Conservation (phyloP, 2,888 invertebrate species). For the Polyploca ridens region DNA sequence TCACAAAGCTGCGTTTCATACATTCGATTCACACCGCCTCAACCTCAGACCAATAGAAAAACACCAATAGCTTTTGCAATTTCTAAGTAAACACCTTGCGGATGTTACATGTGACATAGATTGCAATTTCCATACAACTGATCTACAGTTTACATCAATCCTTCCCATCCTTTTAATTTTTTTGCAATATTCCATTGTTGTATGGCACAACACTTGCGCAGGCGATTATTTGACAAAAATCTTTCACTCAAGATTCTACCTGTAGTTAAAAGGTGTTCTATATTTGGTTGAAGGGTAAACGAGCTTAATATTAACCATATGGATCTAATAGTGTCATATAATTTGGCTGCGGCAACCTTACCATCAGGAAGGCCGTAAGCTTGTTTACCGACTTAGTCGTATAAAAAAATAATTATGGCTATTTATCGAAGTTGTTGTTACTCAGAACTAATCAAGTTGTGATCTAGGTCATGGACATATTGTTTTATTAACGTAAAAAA, state of each 20-base stretch:
- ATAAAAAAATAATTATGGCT: too few relatives aligned
- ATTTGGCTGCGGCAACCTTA: too few relatives aligned
- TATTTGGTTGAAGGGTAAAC: slow-evolving; percentile 49
- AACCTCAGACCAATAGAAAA: too few relatives aligned
- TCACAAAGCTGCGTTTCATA: too few relatives aligned
- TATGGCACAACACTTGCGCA: slow-evolving; percentile 64
- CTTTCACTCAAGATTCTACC: slow-evolving; percentile 58
- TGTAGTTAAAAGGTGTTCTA: slow-evolving; percentile 58
- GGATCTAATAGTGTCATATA: too few relatives aligned
- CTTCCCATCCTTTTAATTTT: slow-evolving; percentile 54
- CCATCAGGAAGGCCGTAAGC: too few relatives aligned
- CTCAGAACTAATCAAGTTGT: too few relatives aligned
- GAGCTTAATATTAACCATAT: slow-evolving; percentile 20
- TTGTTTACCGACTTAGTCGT: too few relatives aligned
- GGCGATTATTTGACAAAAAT: slow-evolving; percentile 73
- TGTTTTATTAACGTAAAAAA: too few relatives aligned
- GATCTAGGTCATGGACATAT: too few relatives aligned
- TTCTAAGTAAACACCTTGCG: slow-evolving; percentile 51
- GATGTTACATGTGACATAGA: slow-evolving; percentile 41
- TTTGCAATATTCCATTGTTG: slow-evolving; percentile 43
- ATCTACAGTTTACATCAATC: slow-evolving; percentile 55
- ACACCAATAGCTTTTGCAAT: slow-evolving; percentile 14
- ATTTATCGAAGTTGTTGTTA: too few relatives aligned
- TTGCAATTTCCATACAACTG: slow-evolving; percentile 48
- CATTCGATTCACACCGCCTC: too few relatives aligned